phyloP scores from a whole-genome alignment of 2,888 invertebrate species.

The Apodemia mormo region DNA sequence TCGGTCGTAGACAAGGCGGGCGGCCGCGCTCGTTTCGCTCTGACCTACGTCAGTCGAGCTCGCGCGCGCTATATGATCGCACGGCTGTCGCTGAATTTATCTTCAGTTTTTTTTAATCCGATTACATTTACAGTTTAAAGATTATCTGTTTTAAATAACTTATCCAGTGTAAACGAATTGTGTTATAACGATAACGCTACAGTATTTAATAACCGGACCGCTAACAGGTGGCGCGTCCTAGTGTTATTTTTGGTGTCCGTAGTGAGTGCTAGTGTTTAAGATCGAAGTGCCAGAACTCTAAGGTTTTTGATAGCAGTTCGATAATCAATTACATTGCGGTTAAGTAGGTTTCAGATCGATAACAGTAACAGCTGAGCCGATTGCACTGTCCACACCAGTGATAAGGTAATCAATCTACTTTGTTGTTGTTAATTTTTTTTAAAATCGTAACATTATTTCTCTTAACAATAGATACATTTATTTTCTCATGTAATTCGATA shows the following conservation, averaged over 20 bases:
- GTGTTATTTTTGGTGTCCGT: constrained; percentile 58
- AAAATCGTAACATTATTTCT: background rate
- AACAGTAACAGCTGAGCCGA: constrained; percentile 63
- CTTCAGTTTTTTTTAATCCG: constrained; percentile 4
- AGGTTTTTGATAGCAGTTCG: constrained; percentile 49
- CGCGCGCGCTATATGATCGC: constrained; percentile 46
- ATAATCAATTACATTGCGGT: constrained; percentile 42
- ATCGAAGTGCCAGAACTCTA: constrained; percentile 49
- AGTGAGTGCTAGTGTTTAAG: constrained; percentile 57
- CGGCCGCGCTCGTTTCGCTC: constrained; percentile 45
- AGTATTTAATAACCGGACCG: constrained; percentile 31
- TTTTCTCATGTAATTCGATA: background rate
- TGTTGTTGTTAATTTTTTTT: background rate
- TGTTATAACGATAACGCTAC: constrained; percentile 28
- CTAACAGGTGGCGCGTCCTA: constrained; percentile 65
- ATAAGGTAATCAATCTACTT: constrained; percentile 53
- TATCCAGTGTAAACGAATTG: constrained; percentile 41
- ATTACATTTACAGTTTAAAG: background rate
- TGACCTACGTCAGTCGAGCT: constrained; percentile 68
- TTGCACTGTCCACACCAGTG: constrained; percentile 55
- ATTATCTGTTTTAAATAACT: constrained; percentile 30
- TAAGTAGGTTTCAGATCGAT: constrained; percentile 61
- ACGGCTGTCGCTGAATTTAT: constrained; percentile 39
- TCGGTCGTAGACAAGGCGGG: constrained; percentile 53
- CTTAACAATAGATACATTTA: background rate